Evolutionary conservation across 2,888 invertebrate genomes (phyloP), one percentile per base, ranked within the genome.

Genomic region (Apamea anceps): DNA sequence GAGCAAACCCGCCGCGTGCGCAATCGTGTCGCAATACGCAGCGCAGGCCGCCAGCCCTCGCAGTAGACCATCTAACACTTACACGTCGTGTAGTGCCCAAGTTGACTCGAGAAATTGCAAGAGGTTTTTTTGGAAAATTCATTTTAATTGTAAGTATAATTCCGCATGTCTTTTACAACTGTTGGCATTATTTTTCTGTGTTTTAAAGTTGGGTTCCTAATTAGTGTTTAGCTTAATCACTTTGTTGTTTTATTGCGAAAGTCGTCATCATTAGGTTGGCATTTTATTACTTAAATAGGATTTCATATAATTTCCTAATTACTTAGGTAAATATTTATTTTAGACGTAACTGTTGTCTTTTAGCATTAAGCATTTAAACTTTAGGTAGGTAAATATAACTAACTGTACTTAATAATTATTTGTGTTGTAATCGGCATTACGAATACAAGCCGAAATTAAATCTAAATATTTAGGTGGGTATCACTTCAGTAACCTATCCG

Each of bases 11-110:
- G 51, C 60, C 62, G 42, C 42, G n/a, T 25, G 12, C 63, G 77
- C 77, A 75, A 77, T 63, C 63, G 77, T 77, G 37, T 42, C 42
- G 77, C 62, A 77, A 77, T 51, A 63, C n/a, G 51, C 4, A 25
- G 51, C 51, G 77, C 75, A 28, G 37, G 18, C 25, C 15, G n/a
- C 1, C 63, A 42, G 48, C 51, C 12, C 2, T 12, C 37, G 42
- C 63, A 63, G 21, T 37, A 10, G 63, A 42, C 18, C 28, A 25
- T 12, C 63, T 25, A 12, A 62, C 48, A 25, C 75, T 45, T 25
- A 12, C 12, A 18, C 12, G 4, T 4, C 75, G 75, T 12, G 76
- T 42, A 74, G 75, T 74, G 76, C 37, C 12, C 37, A 18, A 72
- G n/a, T 12, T n/a, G 5, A n/a, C n/a, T 37, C 57, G n/a, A 37